phyloP scores from a whole-genome alignment of 2,797 vertebrate species.

The Peromyscus nudipes region DNA sequence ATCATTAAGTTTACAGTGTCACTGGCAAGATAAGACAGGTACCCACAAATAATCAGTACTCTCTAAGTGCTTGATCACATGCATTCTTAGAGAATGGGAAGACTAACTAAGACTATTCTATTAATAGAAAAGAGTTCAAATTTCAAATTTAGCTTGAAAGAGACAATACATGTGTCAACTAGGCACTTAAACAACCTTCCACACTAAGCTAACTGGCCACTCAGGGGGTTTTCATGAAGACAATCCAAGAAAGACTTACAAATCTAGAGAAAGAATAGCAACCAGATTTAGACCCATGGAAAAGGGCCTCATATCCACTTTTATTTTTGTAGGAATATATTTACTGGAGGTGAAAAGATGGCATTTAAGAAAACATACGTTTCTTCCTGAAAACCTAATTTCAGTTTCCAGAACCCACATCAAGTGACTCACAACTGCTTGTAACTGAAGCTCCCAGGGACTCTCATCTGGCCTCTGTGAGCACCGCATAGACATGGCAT shows the following conservation, averaged over 20 bases:
- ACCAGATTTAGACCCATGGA: background rate
- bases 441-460: background rate
- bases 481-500: background rate
- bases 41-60: conserved; percentile 22
- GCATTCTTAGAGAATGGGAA: conserved; percentile 42
- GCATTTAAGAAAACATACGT: background rate
- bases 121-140: conserved; percentile 58
- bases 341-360: background rate
- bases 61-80: conserved; percentile 24
- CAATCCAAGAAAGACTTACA: background rate
- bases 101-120: conserved; percentile 56
- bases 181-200: background rate
- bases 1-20: conserved; percentile 6
- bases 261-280: background rate
- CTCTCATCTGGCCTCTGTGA: background rate
- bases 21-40: background rate
- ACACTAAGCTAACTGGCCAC: background rate
- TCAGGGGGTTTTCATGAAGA: background rate
- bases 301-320: background rate
- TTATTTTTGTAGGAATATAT: conserved; percentile 1
- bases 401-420: background rate
- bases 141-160: background rate
- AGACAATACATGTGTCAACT: background rate
- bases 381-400: background rate
- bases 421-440: background rate